Evolutionary conservation across 2,888 invertebrate species (phyloP).

Genomic region (Dione juno): DNA sequence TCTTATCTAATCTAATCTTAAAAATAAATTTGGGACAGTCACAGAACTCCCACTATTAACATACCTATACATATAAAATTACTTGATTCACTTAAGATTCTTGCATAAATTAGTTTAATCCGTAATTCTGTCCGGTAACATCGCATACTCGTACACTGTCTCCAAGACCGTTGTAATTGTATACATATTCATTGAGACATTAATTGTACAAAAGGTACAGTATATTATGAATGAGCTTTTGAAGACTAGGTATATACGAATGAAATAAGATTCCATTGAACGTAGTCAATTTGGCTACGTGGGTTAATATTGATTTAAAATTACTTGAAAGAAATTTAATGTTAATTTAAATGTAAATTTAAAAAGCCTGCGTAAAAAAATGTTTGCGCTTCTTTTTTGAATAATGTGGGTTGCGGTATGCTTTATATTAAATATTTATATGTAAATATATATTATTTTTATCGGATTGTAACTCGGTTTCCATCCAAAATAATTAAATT

Average conservation of each 20-base stretch:
- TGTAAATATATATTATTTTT: too few relatives aligned
- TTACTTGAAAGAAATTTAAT: too few relatives aligned
- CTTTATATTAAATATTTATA: too few relatives aligned
- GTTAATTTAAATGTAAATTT: too few relatives aligned
- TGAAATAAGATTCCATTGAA: neutral
- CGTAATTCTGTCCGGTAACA: neutral
- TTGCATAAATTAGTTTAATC: neutral
- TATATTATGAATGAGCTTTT: neutral
- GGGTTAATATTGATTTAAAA: neutral
- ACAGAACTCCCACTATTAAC: too few relatives aligned
- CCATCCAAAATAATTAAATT: too few relatives aligned
- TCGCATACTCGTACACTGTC: neutral
- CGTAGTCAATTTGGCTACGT: neutral
- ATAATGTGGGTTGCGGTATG: too few relatives aligned
- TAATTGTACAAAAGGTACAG: conserved; percentile 2
- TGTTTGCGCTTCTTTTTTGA: too few relatives aligned
- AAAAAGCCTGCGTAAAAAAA: too few relatives aligned
- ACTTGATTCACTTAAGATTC: neutral
- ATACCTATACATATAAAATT: neutral
- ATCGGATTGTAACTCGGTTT: too few relatives aligned
- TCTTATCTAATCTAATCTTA: too few relatives aligned
- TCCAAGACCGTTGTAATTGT: conserved; percentile 2
- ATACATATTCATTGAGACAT: conserved; percentile 18
- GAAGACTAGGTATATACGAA: neutral
- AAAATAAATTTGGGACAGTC: too few relatives aligned